Conservation (phyloP, 2,888 invertebrate species). For the Pterobdella sp. region DNA sequence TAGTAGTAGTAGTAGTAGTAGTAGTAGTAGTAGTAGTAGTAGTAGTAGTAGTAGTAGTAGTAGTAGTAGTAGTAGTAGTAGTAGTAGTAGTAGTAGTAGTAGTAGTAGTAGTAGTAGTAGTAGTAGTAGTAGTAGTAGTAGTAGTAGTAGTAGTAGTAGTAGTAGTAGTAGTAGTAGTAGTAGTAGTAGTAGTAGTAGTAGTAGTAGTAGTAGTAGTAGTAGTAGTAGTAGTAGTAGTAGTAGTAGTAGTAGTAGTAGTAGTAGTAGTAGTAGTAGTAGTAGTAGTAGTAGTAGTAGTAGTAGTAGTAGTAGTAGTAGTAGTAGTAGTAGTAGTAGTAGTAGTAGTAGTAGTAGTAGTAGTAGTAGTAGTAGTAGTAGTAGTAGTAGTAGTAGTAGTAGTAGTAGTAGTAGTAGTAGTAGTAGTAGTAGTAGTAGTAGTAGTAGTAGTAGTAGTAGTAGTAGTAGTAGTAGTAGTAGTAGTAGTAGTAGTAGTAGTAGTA, state of each 20-base stretch:
- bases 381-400: neutral
- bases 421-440: neutral
- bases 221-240: neutral
- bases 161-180: neutral
- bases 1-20: neutral
- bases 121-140: neutral
- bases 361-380: neutral
- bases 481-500: neutral
- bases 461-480: neutral
- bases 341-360: neutral
- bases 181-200: neutral
- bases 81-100: neutral
- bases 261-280: neutral
- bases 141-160: neutral
- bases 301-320: neutral
- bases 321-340: neutral
- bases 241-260: neutral
- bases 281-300: neutral
- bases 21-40: neutral
- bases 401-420: neutral
- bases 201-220: neutral
- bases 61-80: neutral
- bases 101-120: neutral
- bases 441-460: neutral
- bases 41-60: neutral